phyloP scores from a whole-genome alignment of 2,113 vertebrate genomes.

The Sminthopsis crassicaudata region DNA sequence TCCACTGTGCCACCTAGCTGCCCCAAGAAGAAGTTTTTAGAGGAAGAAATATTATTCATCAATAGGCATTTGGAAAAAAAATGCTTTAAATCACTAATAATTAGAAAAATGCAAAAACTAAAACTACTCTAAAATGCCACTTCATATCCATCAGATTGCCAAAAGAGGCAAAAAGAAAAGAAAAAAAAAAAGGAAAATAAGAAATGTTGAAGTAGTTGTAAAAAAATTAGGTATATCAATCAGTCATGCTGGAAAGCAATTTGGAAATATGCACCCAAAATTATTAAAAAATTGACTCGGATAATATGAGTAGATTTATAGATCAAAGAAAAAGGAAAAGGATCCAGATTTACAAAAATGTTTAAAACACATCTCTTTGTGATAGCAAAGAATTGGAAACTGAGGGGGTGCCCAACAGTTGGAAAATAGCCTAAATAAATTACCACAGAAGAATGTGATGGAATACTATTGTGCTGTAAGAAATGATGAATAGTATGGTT shows the following conservation, averaged over 20 bases:
- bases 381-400: no score
- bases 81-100: background rate
- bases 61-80: background rate
- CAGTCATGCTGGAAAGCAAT: background rate
- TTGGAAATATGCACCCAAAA: background rate
- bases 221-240: background rate
- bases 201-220: background rate
- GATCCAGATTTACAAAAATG: background rate
- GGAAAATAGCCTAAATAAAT: no score
- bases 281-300: background rate
- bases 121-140: background rate
- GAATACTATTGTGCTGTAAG: no score
- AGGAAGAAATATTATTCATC: background rate
- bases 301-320: background rate
- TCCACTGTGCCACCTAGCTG: no score
- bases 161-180: background rate
- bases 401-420: no score
- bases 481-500: no score
- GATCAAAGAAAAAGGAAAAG: background rate
- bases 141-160: background rate
- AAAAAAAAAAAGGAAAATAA: background rate
- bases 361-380: background rate
- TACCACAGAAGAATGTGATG: no score
- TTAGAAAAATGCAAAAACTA: background rate
- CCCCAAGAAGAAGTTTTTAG: no score